phyloP scores from a whole-genome alignment of 1,140 invertebrate species.

The Bombus difficillimus region DNA sequence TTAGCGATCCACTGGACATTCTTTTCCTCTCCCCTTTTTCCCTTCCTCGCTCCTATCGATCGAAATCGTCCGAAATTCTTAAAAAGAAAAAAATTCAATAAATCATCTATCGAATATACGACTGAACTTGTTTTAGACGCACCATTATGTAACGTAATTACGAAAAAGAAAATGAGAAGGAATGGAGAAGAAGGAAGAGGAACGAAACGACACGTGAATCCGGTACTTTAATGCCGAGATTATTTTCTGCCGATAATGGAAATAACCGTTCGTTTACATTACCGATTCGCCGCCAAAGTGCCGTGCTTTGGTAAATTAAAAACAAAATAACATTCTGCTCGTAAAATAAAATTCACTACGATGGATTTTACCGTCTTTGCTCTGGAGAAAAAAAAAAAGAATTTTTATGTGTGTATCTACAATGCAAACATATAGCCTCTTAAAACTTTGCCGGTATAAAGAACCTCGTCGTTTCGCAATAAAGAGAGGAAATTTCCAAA shows the following conservation, averaged over 20 bases:
- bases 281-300: background rate
- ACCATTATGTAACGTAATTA: background rate
- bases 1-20: background rate
- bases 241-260: slow-evolving; percentile 10
- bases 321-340: background rate
- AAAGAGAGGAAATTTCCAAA: background rate
- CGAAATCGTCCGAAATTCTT: background rate
- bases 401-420: background rate
- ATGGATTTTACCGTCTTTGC: background rate
- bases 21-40: too few species aligned
- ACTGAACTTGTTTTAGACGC: too few species aligned
- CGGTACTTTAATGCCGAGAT: slow-evolving; percentile 10
- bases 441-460: background rate
- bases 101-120: background rate
- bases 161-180: too few species aligned
- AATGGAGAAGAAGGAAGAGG: background rate
- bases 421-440: background rate
- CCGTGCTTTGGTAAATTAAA: too few species aligned
- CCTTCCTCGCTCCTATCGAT: background rate
- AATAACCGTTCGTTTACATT: slow-evolving; percentile 7
- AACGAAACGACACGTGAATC: background rate
- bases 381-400: too few species aligned
- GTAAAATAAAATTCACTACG: background rate
- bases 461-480: background rate
- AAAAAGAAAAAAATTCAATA: background rate